phyloP scores from a whole-genome alignment of 2,113 vertebrate species.

The Oryzias celebensis region DNA sequence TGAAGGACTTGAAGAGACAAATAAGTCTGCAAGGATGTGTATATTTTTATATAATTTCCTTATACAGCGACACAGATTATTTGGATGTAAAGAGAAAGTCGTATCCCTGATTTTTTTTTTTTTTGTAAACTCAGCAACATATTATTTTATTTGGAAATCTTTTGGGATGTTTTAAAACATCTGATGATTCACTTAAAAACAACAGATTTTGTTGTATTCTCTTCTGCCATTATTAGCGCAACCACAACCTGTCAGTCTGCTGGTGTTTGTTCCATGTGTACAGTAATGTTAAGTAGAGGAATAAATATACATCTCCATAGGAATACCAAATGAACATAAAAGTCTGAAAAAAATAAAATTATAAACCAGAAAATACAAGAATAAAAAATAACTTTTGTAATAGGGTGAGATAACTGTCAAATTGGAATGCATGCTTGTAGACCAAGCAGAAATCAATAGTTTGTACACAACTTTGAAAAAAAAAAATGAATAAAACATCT shows the following conservation, averaged over 20 bases:
- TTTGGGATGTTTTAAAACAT: constrained; percentile 7
- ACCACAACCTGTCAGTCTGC: constrained; percentile 12
- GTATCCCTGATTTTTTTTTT: neutral
- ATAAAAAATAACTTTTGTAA: neutral
- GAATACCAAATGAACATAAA: constrained; percentile 48
- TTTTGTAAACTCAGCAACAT: constrained; percentile 10
- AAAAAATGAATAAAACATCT: too few species aligned
- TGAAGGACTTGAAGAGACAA: constrained; percentile 37
- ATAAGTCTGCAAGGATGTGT: constrained; percentile 38
- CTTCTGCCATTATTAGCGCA: neutral
- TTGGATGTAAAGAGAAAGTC: constrained; percentile 32
- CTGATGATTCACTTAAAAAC: constrained; percentile 2
- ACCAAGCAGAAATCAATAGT: too few species aligned
- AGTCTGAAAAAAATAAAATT: constrained; percentile 36
- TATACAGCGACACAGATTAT: constrained; percentile 16
- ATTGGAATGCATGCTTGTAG: too few species aligned
- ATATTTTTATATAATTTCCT: constrained; percentile 25
- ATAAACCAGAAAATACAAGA: constrained; percentile 21
- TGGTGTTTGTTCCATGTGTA: constrained; percentile 40
- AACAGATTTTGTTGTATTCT: neutral
- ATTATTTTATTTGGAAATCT: neutral
- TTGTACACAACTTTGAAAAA: too few species aligned
- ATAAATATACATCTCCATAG: constrained; percentile 60
- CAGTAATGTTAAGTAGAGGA: constrained; percentile 44
- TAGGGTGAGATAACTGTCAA: too few species aligned